Base-by-base conservation (phyloP, 2,797 vertebrate genomes). In the Sebastes iracundus region DNA sequence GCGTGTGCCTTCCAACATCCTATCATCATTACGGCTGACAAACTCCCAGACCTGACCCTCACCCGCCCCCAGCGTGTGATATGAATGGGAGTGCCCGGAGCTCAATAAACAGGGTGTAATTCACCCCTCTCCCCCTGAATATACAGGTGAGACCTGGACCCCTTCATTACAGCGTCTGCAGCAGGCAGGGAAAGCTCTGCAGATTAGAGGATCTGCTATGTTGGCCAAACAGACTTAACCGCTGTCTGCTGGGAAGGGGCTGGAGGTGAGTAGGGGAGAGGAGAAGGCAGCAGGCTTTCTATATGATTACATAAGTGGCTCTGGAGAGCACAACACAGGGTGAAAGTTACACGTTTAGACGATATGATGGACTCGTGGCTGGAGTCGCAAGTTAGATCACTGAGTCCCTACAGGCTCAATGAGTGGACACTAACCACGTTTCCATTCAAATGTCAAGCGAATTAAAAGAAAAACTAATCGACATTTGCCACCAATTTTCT, bases 131-230 rank as follows among this genome's bases (percentile, higher is more conserved):
- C 38, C 66, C 56, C 77, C 46, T 61, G 58, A 83, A 92, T 88
- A 72, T 73, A 77, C 85, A 92, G 88, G 88, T 91, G 86, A 89
- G 85, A 89, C 71, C 72, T 52, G 59, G 85, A 92, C 76, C 81
- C 88, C 73, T 80, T 92, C 86, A 90, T 93, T 92, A 90, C 74
- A 67, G 82, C 22, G 87, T 85, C 89, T 91, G 88, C 66, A 83
- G 75, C 87, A 72, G 83, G 71, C 84, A 81, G 85, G 18, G 72
- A 88, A 88, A 92, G 80, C 83, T 86, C 79, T 35, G 67, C 77
- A 89, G 91, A 94, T 94, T 90, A 93, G 73, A 93, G 82, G 89
- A 92, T 87, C 82, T 87, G 88, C 84, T 75, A 32, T 85, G 90
- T 88, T 90, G 88, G 88, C 69, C 87, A 92, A 93, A 89, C 88